Conservation (phyloP, 2,113 vertebrate genomes). For the Atherinomorus stipes region DNA sequence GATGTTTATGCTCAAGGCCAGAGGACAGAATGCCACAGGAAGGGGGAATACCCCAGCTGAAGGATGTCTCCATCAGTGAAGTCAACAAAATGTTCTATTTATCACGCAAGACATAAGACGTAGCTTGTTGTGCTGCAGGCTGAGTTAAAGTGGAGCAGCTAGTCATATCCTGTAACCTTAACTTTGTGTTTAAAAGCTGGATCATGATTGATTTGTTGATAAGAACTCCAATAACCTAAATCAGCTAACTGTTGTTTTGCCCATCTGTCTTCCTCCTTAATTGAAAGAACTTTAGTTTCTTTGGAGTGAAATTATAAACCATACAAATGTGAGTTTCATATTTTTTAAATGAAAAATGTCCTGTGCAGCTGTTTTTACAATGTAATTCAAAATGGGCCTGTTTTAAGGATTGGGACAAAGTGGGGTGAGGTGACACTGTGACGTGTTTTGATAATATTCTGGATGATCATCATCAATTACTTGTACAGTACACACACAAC, state of each 20-base stretch:
- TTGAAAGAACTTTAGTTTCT: too few relatives aligned
- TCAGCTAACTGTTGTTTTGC: background rate
- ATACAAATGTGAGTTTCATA: too few relatives aligned
- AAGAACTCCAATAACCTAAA: background rate
- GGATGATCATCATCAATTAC: background rate
- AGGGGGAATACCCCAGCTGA: constrained; percentile 87
- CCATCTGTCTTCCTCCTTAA: background rate
- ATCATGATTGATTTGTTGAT: constrained; percentile 10
- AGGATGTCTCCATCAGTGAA: constrained; percentile 91
- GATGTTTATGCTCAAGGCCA: constrained; percentile 90
- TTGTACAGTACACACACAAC: too few relatives aligned
- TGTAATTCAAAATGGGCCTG: too few relatives aligned
- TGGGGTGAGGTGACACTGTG: background rate
- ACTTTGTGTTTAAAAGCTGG: background rate
- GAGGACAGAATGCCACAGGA: constrained; percentile 75
- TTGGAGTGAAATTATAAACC: background rate
- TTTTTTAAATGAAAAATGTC: too few relatives aligned
- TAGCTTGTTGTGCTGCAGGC: background rate
- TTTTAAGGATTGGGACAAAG: background rate
- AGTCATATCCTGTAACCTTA: background rate
- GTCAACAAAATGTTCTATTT: constrained; percentile 92
- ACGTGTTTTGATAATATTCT: background rate
- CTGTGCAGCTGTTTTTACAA: too few relatives aligned
- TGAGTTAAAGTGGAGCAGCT: background rate
- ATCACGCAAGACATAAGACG: constrained; percentile 40